Evolutionary conservation across 2,888 invertebrate genomes (phyloP).

Genomic region (Hipparchia semele): DNA sequence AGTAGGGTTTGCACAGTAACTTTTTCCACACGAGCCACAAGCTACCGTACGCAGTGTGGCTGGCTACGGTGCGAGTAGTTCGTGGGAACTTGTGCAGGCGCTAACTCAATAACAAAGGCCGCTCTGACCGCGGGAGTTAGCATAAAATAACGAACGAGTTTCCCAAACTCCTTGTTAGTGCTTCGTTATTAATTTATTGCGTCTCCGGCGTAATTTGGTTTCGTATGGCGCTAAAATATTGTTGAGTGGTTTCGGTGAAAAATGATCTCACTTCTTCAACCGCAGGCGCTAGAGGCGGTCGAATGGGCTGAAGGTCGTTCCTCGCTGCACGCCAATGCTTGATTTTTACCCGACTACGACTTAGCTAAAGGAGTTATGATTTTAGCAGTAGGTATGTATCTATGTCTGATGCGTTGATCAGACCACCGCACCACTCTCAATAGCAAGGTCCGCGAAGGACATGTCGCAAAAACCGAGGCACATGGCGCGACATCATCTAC

Average conservation of each 20-base stretch:
- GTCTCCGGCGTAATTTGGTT: constrained; percentile 27
- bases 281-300: not conserved
- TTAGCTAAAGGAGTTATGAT: too few relatives aligned
- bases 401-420: too few relatives aligned
- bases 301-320: too few relatives aligned
- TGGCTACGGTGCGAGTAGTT: constrained; percentile 8
- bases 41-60: not conserved
- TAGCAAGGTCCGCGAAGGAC: too few relatives aligned
- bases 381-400: too few relatives aligned
- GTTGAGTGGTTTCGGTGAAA: not conserved
- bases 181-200: constrained; percentile 62
- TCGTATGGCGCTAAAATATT: constrained; percentile 12
- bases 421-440: too few relatives aligned
- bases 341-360: too few relatives aligned
- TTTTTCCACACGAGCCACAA: constrained; percentile 28
- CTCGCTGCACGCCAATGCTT: too few relatives aligned
- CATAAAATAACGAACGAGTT: constrained; percentile 63
- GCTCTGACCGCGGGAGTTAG: constrained; percentile 50
- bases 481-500: too few relatives aligned
- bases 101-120: constrained; percentile 69
- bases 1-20: not conserved
- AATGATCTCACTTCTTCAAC: not conserved
- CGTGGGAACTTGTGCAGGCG: constrained; percentile 58
- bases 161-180: constrained; percentile 65
- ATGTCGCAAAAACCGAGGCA: too few relatives aligned